phyloP scores from a whole-genome alignment of 2,113 vertebrate genomes.

The Notothenia coriiceps region DNA sequence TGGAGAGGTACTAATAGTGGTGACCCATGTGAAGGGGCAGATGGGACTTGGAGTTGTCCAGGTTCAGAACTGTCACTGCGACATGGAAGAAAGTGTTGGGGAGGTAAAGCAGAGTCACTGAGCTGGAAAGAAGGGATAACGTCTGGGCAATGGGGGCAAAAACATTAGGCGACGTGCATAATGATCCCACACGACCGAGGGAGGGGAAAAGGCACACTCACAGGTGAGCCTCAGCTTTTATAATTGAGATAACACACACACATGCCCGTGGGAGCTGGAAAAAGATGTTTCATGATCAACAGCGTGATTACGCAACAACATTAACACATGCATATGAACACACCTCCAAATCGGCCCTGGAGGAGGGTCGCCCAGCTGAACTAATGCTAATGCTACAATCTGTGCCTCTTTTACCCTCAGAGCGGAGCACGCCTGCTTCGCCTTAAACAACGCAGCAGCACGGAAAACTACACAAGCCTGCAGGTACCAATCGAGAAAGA shows the following conservation, averaged over 20 bases:
- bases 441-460: conserved; percentile 44
- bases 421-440: conserved; percentile 15
- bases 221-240: conserved; percentile 23
- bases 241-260: conserved; percentile 13
- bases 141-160: conserved; percentile 36
- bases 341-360: conserved; percentile 20
- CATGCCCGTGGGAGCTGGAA: conserved; percentile 9
- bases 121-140: conserved; percentile 60
- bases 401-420: conserved; percentile 39
- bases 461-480: conserved; percentile 21
- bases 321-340: conserved; percentile 36
- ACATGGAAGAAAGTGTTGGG: conserved; percentile 40
- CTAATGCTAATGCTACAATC: conserved; percentile 52
- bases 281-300: conserved; percentile 37
- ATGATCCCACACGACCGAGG: conserved; percentile 32
- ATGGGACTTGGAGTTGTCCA: conserved; percentile 18
- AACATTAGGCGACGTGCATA: conserved; percentile 17
- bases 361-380: conserved; percentile 47
- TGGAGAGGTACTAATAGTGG: conserved; percentile 12
- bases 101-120: conserved; percentile 60
- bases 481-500: conserved; percentile 35
- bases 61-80: conserved; percentile 37
- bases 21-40: conserved; percentile 23
- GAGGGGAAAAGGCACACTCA: conserved; percentile 1
- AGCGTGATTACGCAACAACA: conserved; percentile 42